phyloP scores from a whole-genome alignment of 2,888 invertebrate species.

The Nyleta sp. region DNA sequence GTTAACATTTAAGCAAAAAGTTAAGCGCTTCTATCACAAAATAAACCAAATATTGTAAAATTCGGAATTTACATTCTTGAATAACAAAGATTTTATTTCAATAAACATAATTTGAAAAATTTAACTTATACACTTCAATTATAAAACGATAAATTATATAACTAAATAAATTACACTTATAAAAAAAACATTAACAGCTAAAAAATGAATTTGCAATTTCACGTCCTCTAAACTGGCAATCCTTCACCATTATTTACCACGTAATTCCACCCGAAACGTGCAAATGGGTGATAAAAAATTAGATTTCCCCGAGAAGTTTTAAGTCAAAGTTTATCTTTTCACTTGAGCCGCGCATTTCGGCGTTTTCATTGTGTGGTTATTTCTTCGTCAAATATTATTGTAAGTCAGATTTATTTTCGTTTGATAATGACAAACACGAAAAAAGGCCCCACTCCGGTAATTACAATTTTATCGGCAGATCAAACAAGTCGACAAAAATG shows the following conservation, averaged over 20 bases:
- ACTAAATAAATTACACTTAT: too few relatives aligned
- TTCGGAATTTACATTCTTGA: too few relatives aligned
- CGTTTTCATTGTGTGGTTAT: constrained; percentile 41
- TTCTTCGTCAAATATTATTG: constrained; percentile 56
- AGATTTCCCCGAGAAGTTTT: constrained; percentile 30
- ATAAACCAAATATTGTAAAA: too few relatives aligned
- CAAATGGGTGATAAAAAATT: constrained; percentile 37
- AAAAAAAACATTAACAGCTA: too few relatives aligned
- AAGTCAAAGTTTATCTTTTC: constrained; percentile 55
- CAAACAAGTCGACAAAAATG: constrained; percentile 10
- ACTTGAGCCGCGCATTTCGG: constrained; percentile 46
- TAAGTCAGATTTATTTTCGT: constrained; percentile 53
- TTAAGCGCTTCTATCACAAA: too few relatives aligned
- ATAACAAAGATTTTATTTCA: too few relatives aligned
- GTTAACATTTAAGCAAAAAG: too few relatives aligned
- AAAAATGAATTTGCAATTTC: too few relatives aligned
- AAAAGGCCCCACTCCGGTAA: constrained; percentile 1
- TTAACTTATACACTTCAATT: too few relatives aligned
- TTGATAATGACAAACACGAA: constrained; percentile 30
- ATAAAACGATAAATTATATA: too few relatives aligned
- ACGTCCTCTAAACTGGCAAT: too few relatives aligned
- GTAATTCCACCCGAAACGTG: constrained; percentile 9
- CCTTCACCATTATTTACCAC: constrained; percentile 31
- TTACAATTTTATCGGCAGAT: constrained; percentile 9
- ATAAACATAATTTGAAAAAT: too few relatives aligned